Evolutionary conservation across 2,797 vertebrate genomes (phyloP).

Genomic region (Poeciliopsis presidionis): DNA sequence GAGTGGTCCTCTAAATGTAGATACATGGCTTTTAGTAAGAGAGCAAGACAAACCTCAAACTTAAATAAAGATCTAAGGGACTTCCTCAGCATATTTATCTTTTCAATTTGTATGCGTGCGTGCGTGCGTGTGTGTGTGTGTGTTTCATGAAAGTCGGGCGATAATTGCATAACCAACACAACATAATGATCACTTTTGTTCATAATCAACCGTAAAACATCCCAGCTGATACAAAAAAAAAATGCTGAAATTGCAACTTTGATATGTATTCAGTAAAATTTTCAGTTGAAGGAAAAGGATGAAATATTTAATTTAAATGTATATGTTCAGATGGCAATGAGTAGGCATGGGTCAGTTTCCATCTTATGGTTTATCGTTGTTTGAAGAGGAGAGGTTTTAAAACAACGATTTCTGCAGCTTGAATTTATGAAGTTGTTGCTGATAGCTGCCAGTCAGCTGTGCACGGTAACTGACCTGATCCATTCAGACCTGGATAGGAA

Average conservation of each 20-base stretch:
- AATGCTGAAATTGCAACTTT: neutral
- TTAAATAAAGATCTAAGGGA: neutral
- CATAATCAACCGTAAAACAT: neutral
- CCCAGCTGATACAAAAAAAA: neutral
- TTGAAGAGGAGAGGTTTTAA: neutral
- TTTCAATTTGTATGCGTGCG: slow-evolving; percentile 6
- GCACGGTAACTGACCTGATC: neutral
- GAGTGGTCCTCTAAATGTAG: slow-evolving; percentile 47
- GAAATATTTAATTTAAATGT: neutral
- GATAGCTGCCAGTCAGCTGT: neutral
- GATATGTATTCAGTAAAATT: neutral
- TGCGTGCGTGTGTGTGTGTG: slow-evolving; percentile 7
- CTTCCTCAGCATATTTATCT: slow-evolving; percentile 48
- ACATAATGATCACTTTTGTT: neutral
- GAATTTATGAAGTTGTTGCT: neutral
- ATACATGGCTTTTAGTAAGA: slow-evolving; percentile 63
- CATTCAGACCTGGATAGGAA: no score
- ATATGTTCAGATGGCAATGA: neutral
- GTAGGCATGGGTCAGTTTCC: neutral
- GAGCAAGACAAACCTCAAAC: slow-evolving; percentile 24
- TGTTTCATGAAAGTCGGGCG: neutral
- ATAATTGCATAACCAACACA: neutral
- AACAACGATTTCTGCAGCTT: neutral
- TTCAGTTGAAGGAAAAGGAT: neutral
- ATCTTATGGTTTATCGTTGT: neutral